Percentiles rank a stretch among this genome's conserved stretches.
phyloP scores from a whole-genome alignment of 2,113 vertebrate genomes.

The Syrrhaptes paradoxus region DNA sequence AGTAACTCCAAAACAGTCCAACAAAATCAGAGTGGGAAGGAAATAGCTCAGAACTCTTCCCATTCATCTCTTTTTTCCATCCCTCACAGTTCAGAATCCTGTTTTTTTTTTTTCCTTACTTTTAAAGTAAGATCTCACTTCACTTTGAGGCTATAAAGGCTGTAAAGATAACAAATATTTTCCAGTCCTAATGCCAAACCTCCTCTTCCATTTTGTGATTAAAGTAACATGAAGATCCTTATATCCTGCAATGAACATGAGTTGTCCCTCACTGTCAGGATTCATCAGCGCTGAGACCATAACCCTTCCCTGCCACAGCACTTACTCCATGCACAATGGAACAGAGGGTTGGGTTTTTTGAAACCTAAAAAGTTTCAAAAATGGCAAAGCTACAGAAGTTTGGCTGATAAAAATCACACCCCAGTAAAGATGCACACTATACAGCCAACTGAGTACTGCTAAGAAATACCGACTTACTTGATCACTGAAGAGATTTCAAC shows the following conservation, averaged over 20 bases:
- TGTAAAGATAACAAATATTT: background rate
- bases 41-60: background rate
- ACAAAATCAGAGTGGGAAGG: background rate
- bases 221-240: background rate
- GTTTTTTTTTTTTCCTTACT: rapidly evolving
- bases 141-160: background rate
- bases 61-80: background rate
- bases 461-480: background rate
- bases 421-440: background rate
- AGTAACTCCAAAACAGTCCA: background rate
- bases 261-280: background rate
- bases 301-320: background rate
- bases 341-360: background rate
- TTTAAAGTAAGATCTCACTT: background rate
- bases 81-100: background rate
- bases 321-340: background rate
- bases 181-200: background rate
- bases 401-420: background rate
- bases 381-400: background rate
- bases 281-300: background rate
- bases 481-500: background rate
- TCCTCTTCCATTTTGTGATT: background rate
- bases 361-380: background rate
- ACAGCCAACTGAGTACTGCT: background rate
- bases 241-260: background rate